Base-by-base conservation (phyloP, 2,113 vertebrate species). In the Pteropus alecto region DNA sequence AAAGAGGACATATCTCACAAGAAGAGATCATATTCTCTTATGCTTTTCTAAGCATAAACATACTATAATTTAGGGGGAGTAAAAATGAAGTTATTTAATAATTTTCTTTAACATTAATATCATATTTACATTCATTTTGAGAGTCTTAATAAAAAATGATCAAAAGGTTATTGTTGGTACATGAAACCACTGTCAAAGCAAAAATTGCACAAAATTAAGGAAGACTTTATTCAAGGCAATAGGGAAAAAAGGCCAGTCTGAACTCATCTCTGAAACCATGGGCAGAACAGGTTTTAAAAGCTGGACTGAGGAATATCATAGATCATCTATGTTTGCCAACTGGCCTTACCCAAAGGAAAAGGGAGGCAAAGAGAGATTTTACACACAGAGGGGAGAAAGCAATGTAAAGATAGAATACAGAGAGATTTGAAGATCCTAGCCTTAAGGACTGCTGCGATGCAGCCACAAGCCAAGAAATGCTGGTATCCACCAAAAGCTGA, bases 31-130 rank as follows among this genome's bases (percentile, higher is more conserved):
- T 24, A 35, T 65, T 68, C 41, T 93, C 33, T 85, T 7, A 7
- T 51, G 35, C 24, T 84, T 68, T 95, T 68, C 67, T 48, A 86
- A 91, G 51, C 11, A 60, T 48, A 81, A 85, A 24, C 30, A 65
- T 35, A 26, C 83, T 68, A 67, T 16, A 41, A 51, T 70, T 73
- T 63, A 90, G 54, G 41, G 18, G 8, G n/a, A 87, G 67, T 43
- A 10, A 96, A 94, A 94, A 65, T 41, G 63, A 95, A 88, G 24
- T 41, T 92, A 89, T 56, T 82, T 78, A 78, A 43, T 74, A 61
- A 73, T 78, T 83, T 94, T 86, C 60, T 67, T 58, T 70, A 61
- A 93, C 96, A 73, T 46, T 77, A 35, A 21, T 48, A 73, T 67
- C 38, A 90, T 26, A 26, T 76, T 84, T 70, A 74, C 15, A 54